These are phyloP conservation scores for Dugesia japonica DNA, from an alignment of 2,888 invertebrate species.

Conservation along the genomic window DNA sequence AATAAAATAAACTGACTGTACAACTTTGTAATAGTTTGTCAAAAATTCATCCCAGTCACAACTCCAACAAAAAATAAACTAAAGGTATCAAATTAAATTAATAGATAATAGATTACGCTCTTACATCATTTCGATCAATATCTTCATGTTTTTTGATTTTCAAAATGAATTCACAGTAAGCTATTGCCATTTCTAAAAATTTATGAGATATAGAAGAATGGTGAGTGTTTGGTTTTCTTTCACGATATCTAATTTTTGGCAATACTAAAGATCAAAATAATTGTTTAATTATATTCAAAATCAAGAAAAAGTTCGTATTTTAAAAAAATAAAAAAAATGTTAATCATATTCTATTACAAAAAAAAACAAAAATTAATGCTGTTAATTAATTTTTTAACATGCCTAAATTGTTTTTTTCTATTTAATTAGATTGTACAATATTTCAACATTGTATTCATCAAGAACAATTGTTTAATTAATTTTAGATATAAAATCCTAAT, in stretches of 20 bases:
- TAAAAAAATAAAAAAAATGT: too few species aligned
- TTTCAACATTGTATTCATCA: too few species aligned
- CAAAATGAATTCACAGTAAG: constrained; percentile 63
- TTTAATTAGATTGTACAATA: too few species aligned
- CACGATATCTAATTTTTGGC: constrained; percentile 32
- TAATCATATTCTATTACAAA: too few species aligned
- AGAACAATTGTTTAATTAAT: too few species aligned
- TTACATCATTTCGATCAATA: constrained; percentile 51
- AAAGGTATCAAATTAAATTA: not conserved
- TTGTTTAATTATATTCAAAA: too few species aligned
- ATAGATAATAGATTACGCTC: constrained; percentile 42
- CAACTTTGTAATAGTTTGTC: constrained; percentile 56
- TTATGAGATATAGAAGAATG: constrained; percentile 27
- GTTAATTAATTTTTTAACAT: too few species aligned
- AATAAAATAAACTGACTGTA: constrained; percentile 52
- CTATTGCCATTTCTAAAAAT: constrained; percentile 62
- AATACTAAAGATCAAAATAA: too few species aligned
- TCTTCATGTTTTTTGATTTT: constrained; percentile 55
- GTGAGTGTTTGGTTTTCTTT: not conserved
- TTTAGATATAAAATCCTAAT: too few species aligned
- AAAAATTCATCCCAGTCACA: constrained; percentile 69
- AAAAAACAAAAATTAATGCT: too few species aligned
- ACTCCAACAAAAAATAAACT: not conserved
- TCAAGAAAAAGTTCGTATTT: too few species aligned
- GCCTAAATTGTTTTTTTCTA: too few species aligned